Evolutionary conservation across 2,888 invertebrate genomes (phyloP), one percentile per base, ranked within the genome.

Genomic region (Drosophila antonietae): DNA sequence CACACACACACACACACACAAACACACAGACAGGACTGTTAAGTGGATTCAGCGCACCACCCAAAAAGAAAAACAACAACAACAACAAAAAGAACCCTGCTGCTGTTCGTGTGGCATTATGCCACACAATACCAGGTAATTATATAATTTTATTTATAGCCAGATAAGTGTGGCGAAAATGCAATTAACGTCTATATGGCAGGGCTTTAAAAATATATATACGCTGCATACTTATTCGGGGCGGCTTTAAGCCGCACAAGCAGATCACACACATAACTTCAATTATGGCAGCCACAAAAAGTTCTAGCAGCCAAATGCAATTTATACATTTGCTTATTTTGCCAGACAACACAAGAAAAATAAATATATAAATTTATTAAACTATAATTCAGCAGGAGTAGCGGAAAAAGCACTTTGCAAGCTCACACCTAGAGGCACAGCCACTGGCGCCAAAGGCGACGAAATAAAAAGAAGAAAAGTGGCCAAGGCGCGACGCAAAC

Each of bases 61-160:
- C 56, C 62, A 53, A 52, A 51, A 44, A 15, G 2, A 28, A 3
- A 28, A 28, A 5, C 28, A 23, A 39, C 33, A 14, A 35, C 35
- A 18, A 43, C 9, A 43, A 43, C n/a, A n/a, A 18, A 44, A 55
- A n/a, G 5, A 28, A n/a, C 66, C 14, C 57, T 20, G 66, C 28
- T 28, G 28, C 28, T 20, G 68, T 59, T 60, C 61, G 58, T 75
- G 63, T 35, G 58, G 64, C 62, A 61, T 62, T 68, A 70, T 72
- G 72, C 57, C 73, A 75, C 74, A 85, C 88, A 87, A 89, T 85
- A 71, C 86, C 78, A 80, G 88, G 87, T 87, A 87, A 87, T 87
- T 87, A 90, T 87, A 87, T 90, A 88, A 90, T 87, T 89, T 87
- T 87, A 87, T 87, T 87, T 87, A 87, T 90, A 75, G 88, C 83